Conservation (phyloP, 2,888 invertebrate genomes). For the Rhagonycha fulva region DNA sequence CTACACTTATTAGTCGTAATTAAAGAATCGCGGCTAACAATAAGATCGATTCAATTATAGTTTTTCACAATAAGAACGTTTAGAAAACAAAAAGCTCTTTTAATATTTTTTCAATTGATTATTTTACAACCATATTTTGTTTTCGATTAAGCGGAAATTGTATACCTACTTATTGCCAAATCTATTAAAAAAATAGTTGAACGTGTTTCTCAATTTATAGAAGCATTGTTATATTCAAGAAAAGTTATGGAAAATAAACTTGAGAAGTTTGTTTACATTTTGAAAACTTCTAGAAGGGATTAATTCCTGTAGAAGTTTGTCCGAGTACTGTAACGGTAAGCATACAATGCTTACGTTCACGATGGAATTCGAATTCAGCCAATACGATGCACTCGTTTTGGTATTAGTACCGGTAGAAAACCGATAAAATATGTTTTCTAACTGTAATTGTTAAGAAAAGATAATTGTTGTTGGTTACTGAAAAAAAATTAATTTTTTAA, state of each 20-base stretch:
- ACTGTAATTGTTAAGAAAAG: too few relatives aligned
- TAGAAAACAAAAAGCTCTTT: not conserved
- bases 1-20: not conserved
- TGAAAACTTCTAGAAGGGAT: too few relatives aligned
- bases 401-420: too few relatives aligned
- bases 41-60: not conserved
- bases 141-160: not conserved
- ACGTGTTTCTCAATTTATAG: not conserved
- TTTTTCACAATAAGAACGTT: not conserved
- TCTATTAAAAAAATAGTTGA: not conserved
- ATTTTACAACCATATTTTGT: not conserved
- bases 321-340: too few relatives aligned
- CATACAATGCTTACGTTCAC: too few relatives aligned
- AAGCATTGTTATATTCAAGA: not conserved
- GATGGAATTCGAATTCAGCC: too few relatives aligned
- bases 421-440: too few relatives aligned
- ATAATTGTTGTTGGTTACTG: too few relatives aligned
- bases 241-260: not conserved
- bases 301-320: too few relatives aligned
- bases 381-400: too few relatives aligned
- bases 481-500: too few relatives aligned
- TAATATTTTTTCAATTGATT: not conserved
- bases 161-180: not conserved
- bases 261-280: not conserved
- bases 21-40: not conserved